Percentiles rank a stretch among this genome's conserved stretches.
These are phyloP conservation scores for Aspidoscelis tigris DNA, from an alignment of 2,113 vertebrate genomes.

Conservation along the genomic window DNA sequence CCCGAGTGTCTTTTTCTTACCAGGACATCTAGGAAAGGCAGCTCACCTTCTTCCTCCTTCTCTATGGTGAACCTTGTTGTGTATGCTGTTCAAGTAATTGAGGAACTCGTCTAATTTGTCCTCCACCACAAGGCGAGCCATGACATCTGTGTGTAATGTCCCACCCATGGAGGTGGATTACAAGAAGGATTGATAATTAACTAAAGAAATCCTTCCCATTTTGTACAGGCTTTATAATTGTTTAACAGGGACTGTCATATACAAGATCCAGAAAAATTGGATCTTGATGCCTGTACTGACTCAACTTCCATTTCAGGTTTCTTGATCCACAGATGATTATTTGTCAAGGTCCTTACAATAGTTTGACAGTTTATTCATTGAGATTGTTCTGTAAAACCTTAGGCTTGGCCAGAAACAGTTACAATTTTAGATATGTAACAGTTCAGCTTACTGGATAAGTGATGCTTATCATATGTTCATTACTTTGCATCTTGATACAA, in stretches of 20 bases:
- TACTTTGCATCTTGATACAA: slow-evolving; percentile 27
- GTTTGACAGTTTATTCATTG: neutral
- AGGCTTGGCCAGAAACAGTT: slow-evolving; percentile 3
- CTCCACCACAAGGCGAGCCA: too few relatives aligned
- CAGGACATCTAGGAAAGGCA: too few relatives aligned
- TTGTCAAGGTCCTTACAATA: slow-evolving; percentile 42
- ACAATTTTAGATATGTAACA: neutral
- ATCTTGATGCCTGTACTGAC: neutral
- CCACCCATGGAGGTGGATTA: neutral
- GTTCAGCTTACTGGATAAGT: accelerated
- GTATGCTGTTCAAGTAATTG: too few relatives aligned
- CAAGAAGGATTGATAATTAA: neutral
- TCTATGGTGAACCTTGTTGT: too few relatives aligned
- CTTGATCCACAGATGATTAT: neutral
- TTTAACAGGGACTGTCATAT: neutral
- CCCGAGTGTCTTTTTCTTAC: too few relatives aligned
- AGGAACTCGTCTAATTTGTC: too few relatives aligned
- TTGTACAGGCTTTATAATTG: neutral
- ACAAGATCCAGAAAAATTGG: neutral
- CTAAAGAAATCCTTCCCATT: neutral
- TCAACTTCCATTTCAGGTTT: neutral
- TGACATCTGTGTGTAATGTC: too few relatives aligned
- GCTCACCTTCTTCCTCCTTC: too few relatives aligned
- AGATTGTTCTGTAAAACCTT: slow-evolving; percentile 37
- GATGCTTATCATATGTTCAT: neutral